Evolutionary conservation across 2,888 invertebrate genomes (phyloP), one percentile per base, ranked within the genome.

Genomic region (Chymomyza caudatula): DNA sequence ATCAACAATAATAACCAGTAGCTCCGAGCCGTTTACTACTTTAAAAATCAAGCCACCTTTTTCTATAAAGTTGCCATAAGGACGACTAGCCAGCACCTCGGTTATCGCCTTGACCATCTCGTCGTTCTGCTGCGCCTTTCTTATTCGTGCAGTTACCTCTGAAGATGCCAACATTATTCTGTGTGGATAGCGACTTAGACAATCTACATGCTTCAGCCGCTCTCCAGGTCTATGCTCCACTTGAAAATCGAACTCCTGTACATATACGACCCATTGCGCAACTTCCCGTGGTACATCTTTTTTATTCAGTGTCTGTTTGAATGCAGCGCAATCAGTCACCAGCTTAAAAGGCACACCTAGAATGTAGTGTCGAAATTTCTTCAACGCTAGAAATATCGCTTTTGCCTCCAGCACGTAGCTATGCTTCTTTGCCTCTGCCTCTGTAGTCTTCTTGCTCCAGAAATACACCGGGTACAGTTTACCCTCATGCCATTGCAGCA

Each of bases 291-390:
- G 53, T 8, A 62, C 57, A 22, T 69, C 60, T 23, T 63, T 65
- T 22, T 69, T 65, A 1, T 13, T 42, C 20, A 37, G 20, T n/a
- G 65, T 65, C 37, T 65, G 62, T 23, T 63, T 60, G 22, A 63
- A 65, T 23, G 60, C 69, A 20, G 60, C 57, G 22, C 60, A 69
- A 55, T 69, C 57, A 11, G 65, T 71, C 3, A 71, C 64, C 37
- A 65, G 20, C 5, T 55, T 60, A 47, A 73, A 76, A 15, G 57
- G n/a, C 1, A 65, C 60, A 23, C 70, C 77, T 4, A 84, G 42
- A 3, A 78, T 69, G 73, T 82, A 85, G 44, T 78, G 65, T 1
- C 82, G 61, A 52, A 78, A 83, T 47, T 78, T 84, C 54, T 75
- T 76, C 22, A 76, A n/a, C 1, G 78, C 73, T 13, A 65, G 57